A percentile compares a stretch with the other conserved stretches of the same genome.
phyloP scores from a whole-genome alignment of 2,888 invertebrate genomes.

The Helobdella robusta region DNA sequence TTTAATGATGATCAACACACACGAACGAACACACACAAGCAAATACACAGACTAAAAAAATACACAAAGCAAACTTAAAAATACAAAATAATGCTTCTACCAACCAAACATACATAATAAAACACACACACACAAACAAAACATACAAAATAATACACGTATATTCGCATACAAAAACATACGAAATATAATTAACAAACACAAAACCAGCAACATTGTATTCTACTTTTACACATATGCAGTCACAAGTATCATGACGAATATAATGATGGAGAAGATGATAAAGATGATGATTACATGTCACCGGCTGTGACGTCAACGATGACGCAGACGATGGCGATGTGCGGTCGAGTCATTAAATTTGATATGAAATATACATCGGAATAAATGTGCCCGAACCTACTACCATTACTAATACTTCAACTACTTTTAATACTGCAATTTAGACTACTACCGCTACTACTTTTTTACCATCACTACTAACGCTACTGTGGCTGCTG shows the following conservation, averaged over 20 bases:
- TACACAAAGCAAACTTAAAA: neutral
- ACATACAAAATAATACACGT: neutral
- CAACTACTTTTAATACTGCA: no score
- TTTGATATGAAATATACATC: no score
- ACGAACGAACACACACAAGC: neutral
- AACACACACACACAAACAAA: neutral
- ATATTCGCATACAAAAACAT: neutral
- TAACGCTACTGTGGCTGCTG: neutral
- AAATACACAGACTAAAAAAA: conserved; percentile 1
- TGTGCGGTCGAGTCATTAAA: neutral
- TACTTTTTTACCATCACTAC: neutral
- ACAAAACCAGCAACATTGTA: no score
- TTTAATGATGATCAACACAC: no score
- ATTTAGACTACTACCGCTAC: neutral
- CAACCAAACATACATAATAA: neutral
- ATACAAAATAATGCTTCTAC: neutral
- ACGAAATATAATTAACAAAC: neutral
- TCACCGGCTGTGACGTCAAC: neutral
- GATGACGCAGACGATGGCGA: neutral
- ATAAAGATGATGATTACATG: neutral
- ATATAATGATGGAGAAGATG: neutral
- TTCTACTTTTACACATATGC: no score
- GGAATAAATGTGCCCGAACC: no score
- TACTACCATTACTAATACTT: no score
- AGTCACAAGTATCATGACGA: no score